phyloP scores from a whole-genome alignment of 2,113 vertebrate genomes.

The Anolis sagrei region DNA sequence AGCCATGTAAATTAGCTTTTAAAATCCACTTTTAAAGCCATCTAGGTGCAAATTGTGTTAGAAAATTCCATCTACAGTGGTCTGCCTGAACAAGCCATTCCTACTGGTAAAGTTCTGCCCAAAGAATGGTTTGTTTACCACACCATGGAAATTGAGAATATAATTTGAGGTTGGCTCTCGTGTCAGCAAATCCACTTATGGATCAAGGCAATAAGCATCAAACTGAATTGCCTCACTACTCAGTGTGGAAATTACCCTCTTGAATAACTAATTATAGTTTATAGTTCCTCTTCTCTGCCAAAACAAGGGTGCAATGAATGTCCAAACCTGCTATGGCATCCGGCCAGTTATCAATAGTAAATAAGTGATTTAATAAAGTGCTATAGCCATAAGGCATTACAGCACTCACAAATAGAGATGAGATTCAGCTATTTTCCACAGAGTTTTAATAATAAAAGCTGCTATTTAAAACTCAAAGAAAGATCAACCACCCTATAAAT shows the following conservation, averaged over 20 bases:
- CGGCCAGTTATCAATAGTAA: not conserved
- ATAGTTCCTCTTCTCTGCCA: not conserved
- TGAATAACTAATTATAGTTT: not conserved
- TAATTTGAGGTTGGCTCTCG: not conserved
- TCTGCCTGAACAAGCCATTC: not conserved
- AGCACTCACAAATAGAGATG: not conserved
- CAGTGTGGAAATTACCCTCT: not conserved
- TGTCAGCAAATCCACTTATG: not conserved
- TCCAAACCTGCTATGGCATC: not conserved
- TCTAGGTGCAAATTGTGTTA: too few relatives aligned
- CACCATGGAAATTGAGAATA: not conserved
- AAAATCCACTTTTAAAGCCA: too few relatives aligned
- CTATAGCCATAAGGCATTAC: not conserved
- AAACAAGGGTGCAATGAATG: not conserved
- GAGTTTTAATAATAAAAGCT: not conserved
- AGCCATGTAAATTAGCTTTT: too few relatives aligned
- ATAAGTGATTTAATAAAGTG: not conserved
- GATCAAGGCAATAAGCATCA: not conserved
- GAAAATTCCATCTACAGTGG: too few relatives aligned
- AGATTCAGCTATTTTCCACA: not conserved
- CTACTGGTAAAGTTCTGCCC: not conserved
- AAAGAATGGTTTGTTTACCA: not conserved
- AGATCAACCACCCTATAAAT: not conserved
- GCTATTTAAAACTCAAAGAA: not conserved
- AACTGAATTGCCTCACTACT: not conserved